A percentile compares a stretch with the other conserved stretches of the same genome.
Conservation (phyloP, 2,888 invertebrate genomes). For the Celastrina argiolus region DNA sequence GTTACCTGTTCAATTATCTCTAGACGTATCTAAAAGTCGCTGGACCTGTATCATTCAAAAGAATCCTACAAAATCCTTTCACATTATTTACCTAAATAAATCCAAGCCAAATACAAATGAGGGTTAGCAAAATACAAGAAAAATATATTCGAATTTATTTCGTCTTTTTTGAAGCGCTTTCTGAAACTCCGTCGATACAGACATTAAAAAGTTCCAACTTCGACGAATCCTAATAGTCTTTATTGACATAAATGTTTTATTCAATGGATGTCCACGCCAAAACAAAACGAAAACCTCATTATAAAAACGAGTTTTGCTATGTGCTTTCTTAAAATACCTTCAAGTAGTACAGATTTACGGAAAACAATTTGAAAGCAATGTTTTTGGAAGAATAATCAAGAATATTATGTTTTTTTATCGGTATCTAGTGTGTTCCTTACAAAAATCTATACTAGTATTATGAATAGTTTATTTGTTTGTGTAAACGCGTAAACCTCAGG, state of each 20-base stretch:
- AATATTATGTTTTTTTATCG: no score
- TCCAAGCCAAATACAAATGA: slow-evolving; percentile 2
- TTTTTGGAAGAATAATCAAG: no score
- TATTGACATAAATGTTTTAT: slow-evolving; percentile 76
- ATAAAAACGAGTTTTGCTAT: slow-evolving; percentile 61
- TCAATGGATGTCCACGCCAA: slow-evolving; percentile 68
- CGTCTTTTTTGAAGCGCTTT: slow-evolving; percentile 21
- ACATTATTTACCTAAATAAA: background rate
- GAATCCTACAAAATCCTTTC: background rate
- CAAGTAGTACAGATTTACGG: background rate
- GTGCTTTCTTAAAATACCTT: slow-evolving; percentile 52
- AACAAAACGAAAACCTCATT: slow-evolving; percentile 71
- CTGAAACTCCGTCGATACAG: slow-evolving; percentile 27
- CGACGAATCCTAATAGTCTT: slow-evolving; percentile 66
- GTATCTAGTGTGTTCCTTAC: no score
- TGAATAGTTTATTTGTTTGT: no score
- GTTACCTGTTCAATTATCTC: slow-evolving; percentile 6
- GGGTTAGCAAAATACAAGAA: background rate
- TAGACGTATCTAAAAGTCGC: background rate
- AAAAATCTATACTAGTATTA: no score
- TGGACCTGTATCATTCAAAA: background rate
- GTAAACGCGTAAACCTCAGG: no score
- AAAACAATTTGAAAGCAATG: no score
- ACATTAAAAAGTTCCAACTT: slow-evolving; percentile 52
- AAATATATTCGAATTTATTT: slow-evolving; percentile 12